Base-by-base conservation (phyloP, 2,888 invertebrate genomes). In the Sinohyriopsis cumingii region DNA sequence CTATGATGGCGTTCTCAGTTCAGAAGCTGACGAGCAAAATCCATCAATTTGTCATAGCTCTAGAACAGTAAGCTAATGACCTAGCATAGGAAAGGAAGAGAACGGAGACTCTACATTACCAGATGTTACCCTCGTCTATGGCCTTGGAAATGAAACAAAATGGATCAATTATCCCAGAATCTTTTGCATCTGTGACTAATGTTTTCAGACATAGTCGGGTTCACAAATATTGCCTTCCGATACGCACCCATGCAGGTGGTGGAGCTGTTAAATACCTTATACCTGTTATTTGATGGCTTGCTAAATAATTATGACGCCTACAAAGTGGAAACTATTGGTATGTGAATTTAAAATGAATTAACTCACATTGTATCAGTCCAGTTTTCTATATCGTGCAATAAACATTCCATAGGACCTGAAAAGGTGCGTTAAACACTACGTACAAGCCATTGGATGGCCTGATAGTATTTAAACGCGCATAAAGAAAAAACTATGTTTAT, bases 321-420 rank as follows among this genome's bases (percentile, higher is more conserved):
- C 65, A 80, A 82, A 64, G 79, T 82, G 9, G 81, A 82, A 71
- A 81, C 82, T 5, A 82, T 82, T 63, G 82, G 80, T 82, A 65
- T 45, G 45, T 45, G 12, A 45, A 1, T 1, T 45, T 45, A 45
- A 45, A 45, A 45, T 1, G 45, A 12, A 12, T 45, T 0, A 12
- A 45, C 9, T 12, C 45, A 45, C 9, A 12, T 12, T 12, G 12
- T 12, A 45, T 45, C 0, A 45, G 2, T 45, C 12, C 12, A 45
- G 7, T 33, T 33, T 5, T 28, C 3, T 28, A 28, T 28, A 28
- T 28, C 28, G 28, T 7, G 0, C 28, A 33, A 33, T 33, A 33
- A 33, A 33, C 6, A 33, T 1, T 6, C 0, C 28, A 33, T 33
- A 33, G 28, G 7, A 33, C 0, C 28, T 6, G 0, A 33, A 12